phyloP scores from a whole-genome alignment of 1,140 invertebrate species.

The Magallana gigas region DNA sequence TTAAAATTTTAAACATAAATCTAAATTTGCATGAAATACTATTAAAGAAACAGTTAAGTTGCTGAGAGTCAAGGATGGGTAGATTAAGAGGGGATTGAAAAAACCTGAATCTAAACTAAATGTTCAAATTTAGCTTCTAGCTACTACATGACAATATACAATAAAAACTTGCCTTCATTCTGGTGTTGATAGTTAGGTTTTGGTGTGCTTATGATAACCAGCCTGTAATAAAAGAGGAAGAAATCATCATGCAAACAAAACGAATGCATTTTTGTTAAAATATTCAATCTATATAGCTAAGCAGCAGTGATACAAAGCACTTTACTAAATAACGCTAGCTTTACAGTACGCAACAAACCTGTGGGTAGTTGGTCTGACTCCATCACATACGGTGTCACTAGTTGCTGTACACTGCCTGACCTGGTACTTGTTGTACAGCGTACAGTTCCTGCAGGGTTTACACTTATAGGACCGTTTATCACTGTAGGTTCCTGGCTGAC shows the following conservation, averaged over 20 bases:
- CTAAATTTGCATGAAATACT: too few species aligned
- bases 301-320: background rate
- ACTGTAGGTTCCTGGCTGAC: conserved; percentile 10
- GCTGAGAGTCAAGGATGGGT: too few species aligned
- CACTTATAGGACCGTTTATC: conserved; percentile 22
- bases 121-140: too few species aligned
- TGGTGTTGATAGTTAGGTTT: too few species aligned
- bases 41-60: too few species aligned
- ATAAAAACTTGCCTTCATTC: too few species aligned
- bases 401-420: background rate
- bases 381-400: background rate
- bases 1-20: too few species aligned
- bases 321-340: background rate
- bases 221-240: background rate
- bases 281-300: background rate
- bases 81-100: too few species aligned
- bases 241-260: background rate
- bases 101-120: too few species aligned
- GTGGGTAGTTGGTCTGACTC: background rate
- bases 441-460: conserved; percentile 15
- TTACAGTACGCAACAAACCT: too few species aligned
- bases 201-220: background rate
- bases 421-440: background rate
- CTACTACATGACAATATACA: too few species aligned
- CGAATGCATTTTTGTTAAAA: background rate